phyloP scores from a whole-genome alignment of 1,140 invertebrate species.

The Orussus abietinus region DNA sequence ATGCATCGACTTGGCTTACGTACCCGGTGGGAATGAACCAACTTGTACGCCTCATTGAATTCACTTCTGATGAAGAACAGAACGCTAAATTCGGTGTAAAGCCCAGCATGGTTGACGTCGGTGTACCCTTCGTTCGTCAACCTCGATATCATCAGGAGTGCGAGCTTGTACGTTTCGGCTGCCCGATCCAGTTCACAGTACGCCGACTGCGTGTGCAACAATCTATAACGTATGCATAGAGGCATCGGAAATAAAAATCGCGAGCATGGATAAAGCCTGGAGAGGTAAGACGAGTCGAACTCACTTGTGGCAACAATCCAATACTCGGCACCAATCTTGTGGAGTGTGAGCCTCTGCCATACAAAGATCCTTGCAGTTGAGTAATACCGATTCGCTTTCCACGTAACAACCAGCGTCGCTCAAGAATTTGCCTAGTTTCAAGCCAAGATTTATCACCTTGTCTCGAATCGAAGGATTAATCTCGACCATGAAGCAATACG shows the following conservation, averaged over 20 bases:
- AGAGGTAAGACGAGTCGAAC: conserved; percentile 8
- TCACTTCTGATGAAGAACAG: conserved; percentile 77
- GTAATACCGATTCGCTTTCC: conserved; percentile 68
- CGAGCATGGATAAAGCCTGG: background rate
- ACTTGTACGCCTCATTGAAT: conserved; percentile 75
- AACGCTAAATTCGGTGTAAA: conserved; percentile 76
- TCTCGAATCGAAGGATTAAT: conserved; percentile 16
- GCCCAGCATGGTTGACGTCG: conserved; percentile 61
- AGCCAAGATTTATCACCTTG: conserved; percentile 55
- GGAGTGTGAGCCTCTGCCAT: conserved; percentile 50
- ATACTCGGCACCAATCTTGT: conserved; percentile 50
- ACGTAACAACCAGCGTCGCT: conserved; percentile 82
- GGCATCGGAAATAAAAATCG: too few species aligned
- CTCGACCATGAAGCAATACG: background rate
- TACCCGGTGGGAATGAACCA: too few species aligned
- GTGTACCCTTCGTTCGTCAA: conserved; percentile 45
- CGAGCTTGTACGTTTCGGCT: conserved; percentile 60
- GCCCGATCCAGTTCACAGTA: conserved; percentile 75
- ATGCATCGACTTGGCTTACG: too few species aligned
- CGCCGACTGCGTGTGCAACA: conserved; percentile 74
- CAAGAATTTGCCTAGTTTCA: conserved; percentile 71
- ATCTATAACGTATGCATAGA: too few species aligned
- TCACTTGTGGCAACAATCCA: conserved; percentile 74
- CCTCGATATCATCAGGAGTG: conserved; percentile 56
- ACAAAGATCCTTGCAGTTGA: conserved; percentile 62